Conservation (phyloP, 2,113 vertebrate species). For the Verasper variegatus region DNA sequence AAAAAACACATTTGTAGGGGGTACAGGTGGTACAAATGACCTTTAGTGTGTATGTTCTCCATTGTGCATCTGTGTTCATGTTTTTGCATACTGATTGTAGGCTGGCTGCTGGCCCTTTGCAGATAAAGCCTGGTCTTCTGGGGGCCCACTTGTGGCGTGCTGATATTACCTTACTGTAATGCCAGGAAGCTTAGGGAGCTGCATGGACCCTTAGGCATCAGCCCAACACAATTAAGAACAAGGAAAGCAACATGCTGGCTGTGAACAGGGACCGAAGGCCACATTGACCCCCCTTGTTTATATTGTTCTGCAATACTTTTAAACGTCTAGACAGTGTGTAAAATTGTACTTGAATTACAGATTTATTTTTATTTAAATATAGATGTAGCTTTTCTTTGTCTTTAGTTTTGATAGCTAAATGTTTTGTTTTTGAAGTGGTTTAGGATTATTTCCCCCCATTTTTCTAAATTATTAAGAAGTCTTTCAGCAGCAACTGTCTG, state of each 20-base stretch:
- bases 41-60: constrained; percentile 66
- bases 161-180: constrained; percentile 75
- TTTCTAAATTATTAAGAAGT: neutral
- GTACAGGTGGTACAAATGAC: constrained; percentile 73
- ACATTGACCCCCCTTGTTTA: constrained; percentile 53
- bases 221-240: constrained; percentile 80
- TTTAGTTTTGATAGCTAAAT: neutral
- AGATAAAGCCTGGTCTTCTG: constrained; percentile 79
- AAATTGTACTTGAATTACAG: constrained; percentile 54
- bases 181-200: constrained; percentile 69
- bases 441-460: constrained; percentile 1
- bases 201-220: constrained; percentile 67
- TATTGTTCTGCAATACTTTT: constrained; percentile 56
- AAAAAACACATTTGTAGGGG: constrained; percentile 58
- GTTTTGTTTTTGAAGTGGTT: constrained; percentile 8
- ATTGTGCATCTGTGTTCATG: constrained; percentile 65
- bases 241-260: constrained; percentile 66
- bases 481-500: neutral
- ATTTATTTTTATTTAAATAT: constrained; percentile 16
- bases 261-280: constrained; percentile 54
- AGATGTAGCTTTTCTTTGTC: constrained; percentile 2
- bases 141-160: constrained; percentile 71
- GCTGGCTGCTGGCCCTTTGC: constrained; percentile 82
- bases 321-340: constrained; percentile 60
- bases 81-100: constrained; percentile 73